Evolutionary conservation across 2,797 vertebrate genomes (phyloP), one percentile per base, ranked within the genome.

Genomic region (Pygocentrus nattereri): DNA sequence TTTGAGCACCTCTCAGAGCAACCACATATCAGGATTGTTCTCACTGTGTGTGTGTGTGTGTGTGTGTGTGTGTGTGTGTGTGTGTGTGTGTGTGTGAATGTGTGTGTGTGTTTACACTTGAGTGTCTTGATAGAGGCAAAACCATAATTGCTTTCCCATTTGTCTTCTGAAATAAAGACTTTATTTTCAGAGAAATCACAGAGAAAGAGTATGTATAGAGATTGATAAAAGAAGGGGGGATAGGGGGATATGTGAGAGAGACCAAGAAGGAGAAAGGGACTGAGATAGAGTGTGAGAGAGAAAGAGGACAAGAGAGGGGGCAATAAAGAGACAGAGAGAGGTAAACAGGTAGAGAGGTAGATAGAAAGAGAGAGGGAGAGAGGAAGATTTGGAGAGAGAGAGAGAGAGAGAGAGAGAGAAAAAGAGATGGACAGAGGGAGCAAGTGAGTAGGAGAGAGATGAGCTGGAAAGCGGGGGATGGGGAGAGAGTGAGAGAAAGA

Each of bases 91-190:
- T 62, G 25, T n/a, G n/a, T n/a, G n/a, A n/a, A n/a, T 74, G 52
- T 81, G 19, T 71, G 52, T 73, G 23, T 67, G 7, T 72, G 72
- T 72, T 64, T 50, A 30, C 49, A 70, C 31, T 70, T 79, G 72
- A 23, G 52, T 54, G 73, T 15, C 54, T 44, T 27, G 62, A 75
- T 69, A 38, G 41, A 61, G 19, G 13, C 31, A 70, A 44, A 82
- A 31, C 41, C 69, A 74, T 78, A 80, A 86, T 82, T 84, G 74
- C 59, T 64, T 61, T 68, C 58, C 47, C n/a, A 50, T 69, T 73
- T 82, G 30, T 52, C 27, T 38, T 47, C 21, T 56, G 69, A 71
- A 64, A 62, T 62, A 23, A 56, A 44, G 41, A 44, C 41, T 44
- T 44, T 44, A 8, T 44, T 44, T 44, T 44, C 41, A 44, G 6